These are phyloP conservation scores for Crocidura indochinensis DNA, from an alignment of 2,797 vertebrate genomes.

Conservation along the genomic window DNA sequence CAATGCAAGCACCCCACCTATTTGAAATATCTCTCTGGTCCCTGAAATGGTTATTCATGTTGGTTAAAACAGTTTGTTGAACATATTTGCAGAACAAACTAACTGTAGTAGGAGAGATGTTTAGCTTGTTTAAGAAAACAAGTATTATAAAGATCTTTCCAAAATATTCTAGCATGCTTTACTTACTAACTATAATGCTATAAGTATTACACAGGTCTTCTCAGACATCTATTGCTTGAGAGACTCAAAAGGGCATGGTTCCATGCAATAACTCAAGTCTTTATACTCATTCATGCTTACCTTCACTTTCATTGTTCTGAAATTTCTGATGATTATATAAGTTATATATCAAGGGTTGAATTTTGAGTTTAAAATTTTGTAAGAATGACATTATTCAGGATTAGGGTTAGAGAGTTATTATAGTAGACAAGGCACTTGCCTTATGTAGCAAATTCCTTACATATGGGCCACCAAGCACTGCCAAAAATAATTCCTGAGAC, in stretches of 20 bases:
- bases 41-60: slow-evolving; percentile 60
- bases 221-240: slow-evolving; percentile 68
- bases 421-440: too few species aligned
- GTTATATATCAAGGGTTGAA: too few species aligned
- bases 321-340: too few species aligned
- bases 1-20: too few species aligned
- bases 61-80: slow-evolving; percentile 68
- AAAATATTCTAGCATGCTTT: slow-evolving; percentile 67
- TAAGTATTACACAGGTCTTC: slow-evolving; percentile 70
- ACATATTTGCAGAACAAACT: slow-evolving; percentile 67
- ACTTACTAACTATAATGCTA: slow-evolving; percentile 77
- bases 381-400: too few species aligned
- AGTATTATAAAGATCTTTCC: slow-evolving; percentile 64
- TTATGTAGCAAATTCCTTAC: too few species aligned
- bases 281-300: slow-evolving; percentile 43
- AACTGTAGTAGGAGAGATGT: slow-evolving; percentile 67
- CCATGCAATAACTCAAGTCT: slow-evolving; percentile 2
- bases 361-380: too few species aligned
- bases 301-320: slow-evolving; percentile 36
- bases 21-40: slow-evolving; percentile 28
- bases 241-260: slow-evolving; percentile 65
- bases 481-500: too few species aligned
- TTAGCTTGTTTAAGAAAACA: slow-evolving; percentile 75
- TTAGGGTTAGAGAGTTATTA: too few species aligned
- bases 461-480: too few species aligned